These are phyloP conservation scores for Maniola jurtina DNA, from an alignment of 1,140 invertebrate species.

Conservation along the genomic window DNA sequence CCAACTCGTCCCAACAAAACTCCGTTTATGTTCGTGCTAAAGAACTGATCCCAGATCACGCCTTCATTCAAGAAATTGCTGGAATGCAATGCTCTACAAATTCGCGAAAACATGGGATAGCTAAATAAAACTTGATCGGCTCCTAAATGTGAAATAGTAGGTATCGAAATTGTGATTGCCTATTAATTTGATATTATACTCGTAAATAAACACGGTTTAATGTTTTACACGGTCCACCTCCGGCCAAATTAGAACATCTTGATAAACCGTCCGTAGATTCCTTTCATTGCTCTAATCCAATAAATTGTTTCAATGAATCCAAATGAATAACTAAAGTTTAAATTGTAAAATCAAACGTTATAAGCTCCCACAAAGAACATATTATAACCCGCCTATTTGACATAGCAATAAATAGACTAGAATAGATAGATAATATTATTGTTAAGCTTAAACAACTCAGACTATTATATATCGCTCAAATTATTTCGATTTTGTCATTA, in stretches of 20 bases:
- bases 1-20: no score
- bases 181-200: slow-evolving; percentile 9
- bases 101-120: background rate
- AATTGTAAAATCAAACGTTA: slow-evolving; percentile 53
- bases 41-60: no score
- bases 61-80: no score
- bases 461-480: slow-evolving; percentile 51
- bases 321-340: slow-evolving; percentile 14
- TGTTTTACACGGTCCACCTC: slow-evolving; percentile 12
- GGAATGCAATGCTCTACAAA: no score
- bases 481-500: slow-evolving; percentile 18
- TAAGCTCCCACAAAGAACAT: slow-evolving; percentile 60
- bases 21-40: no score
- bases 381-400: slow-evolving; percentile 73
- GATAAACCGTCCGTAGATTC: slow-evolving; percentile 57
- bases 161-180: background rate
- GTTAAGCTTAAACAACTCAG: slow-evolving; percentile 64
- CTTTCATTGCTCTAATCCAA: slow-evolving; percentile 25
- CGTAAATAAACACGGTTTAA: slow-evolving; percentile 42
- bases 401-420: slow-evolving; percentile 77
- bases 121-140: slow-evolving; percentile 5
- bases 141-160: background rate
- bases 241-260: slow-evolving; percentile 42
- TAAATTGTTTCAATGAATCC: slow-evolving; percentile 20
- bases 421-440: slow-evolving; percentile 71